Evolutionary conservation across 2,888 invertebrate genomes (phyloP), one percentile per base, ranked within the genome.

Genomic region (Andrena hattorfiana): DNA sequence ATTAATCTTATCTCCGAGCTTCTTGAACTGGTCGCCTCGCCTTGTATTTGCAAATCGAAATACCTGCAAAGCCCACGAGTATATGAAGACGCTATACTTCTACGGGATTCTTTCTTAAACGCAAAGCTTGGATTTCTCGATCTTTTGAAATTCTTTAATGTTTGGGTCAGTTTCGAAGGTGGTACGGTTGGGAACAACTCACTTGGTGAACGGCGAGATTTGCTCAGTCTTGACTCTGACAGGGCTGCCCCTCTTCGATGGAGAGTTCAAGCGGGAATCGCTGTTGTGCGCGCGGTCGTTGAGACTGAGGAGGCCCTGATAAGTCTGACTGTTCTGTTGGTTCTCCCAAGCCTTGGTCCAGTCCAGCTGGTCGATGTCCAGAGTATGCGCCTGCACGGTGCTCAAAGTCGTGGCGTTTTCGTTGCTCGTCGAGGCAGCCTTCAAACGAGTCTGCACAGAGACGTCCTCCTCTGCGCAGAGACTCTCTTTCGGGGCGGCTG

Each of bases 281-380:
- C 81, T 88, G 28, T 28, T 54, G 0, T 79, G 80, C 8, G 78
- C 78, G 48, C 90, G 90, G 8, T 90, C 90, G 67, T 86, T 90
- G 56, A 90, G 66, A 32, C 89, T 89, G 4, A 92, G 81, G 5
- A 92, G 74, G 78, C 72, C 73, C 51, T 88, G 89, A 54, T 82
- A 87, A 26, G 85, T 84, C 56, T 86, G 87, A 2, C 73, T 70
- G 28, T 87, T 85, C 26, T 91, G 92, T 5, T 90, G 90, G 5
- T 88, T 91, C 8, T 92, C 93, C 93, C 93, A 94, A 23, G 88
- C 87, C n/a, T 87, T 90, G 63, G 89, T 81, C 94, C 94, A 94
- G 71, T 93, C 92, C 73, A 93, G 32, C 28, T 89, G 86, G 48
- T 92, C 91, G 7, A 93, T 88, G n/a, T 91, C 91, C 30, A 92